These are phyloP conservation scores for Sarcophaga caerulescens DNA, from an alignment of 2,888 invertebrate species.

Conservation along the genomic window DNA sequence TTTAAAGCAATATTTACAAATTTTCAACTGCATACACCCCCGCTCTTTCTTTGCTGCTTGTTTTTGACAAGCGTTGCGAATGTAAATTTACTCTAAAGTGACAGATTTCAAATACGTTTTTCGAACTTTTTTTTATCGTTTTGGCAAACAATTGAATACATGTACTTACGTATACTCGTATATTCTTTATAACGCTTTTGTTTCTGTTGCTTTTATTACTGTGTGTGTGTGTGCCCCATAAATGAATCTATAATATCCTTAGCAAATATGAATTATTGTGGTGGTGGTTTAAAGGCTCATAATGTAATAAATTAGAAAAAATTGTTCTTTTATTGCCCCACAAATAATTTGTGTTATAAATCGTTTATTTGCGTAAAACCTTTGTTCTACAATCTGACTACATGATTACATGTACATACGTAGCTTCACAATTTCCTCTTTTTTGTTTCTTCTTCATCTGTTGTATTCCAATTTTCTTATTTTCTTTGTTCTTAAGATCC, in stretches of 20 bases:
- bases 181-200: background rate
- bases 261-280: conserved; percentile 7
- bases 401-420: background rate
- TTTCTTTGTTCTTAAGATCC: conserved; percentile 7
- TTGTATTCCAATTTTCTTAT: background rate
- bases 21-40: conserved; percentile 5
- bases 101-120: conserved; percentile 36
- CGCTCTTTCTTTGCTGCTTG: background rate
- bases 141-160: background rate
- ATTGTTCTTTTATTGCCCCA: background rate
- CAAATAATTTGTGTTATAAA: background rate
- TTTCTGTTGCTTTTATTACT: background rate
- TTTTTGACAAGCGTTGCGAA: background rate
- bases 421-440: background rate
- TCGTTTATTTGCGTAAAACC: too few relatives aligned
- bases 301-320: background rate
- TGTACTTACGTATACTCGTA: too few relatives aligned
- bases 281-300: background rate
- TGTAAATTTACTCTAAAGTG: conserved; percentile 24
- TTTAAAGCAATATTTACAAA: conserved; percentile 54
- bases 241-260: too few relatives aligned
- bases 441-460: background rate
- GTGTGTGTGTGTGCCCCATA: too few relatives aligned
- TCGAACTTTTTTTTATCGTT: background rate
- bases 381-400: background rate